Evolutionary conservation across 2,113 vertebrate species (phyloP).

Genomic region (Sitta europaea): DNA sequence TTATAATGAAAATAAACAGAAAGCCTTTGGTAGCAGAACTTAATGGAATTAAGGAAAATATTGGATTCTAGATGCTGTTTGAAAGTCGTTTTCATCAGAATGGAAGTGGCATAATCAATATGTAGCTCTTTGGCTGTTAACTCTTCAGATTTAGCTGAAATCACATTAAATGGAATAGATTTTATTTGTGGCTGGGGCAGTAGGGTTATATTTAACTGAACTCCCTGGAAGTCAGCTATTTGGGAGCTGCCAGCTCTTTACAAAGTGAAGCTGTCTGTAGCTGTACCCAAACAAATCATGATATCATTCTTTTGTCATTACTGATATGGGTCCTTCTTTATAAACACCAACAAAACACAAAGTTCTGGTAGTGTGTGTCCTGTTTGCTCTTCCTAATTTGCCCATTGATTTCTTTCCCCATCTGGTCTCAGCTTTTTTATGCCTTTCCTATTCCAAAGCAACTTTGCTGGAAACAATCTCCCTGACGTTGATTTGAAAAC

Average conservation of each 20-base stretch:
- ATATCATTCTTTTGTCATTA: neutral
- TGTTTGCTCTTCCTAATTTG: neutral
- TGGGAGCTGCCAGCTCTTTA: neutral
- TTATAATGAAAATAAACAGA: neutral
- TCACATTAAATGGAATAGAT: constrained; percentile 25
- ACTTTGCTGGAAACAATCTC: neutral
- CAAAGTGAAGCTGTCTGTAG: neutral
- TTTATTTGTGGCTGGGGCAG: neutral
- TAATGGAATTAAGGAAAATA: neutral
- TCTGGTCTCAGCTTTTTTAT: neutral
- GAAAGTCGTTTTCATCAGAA: neutral
- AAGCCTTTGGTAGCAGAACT: neutral
- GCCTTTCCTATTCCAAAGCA: neutral
- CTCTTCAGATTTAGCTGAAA: constrained; percentile 30
- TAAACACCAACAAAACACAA: neutral
- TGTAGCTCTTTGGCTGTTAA: constrained; percentile 24
- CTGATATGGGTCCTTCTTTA: neutral
- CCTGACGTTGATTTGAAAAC: neutral
- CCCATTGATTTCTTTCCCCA: neutral
- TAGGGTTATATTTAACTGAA: constrained; percentile 16
- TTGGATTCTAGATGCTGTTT: neutral
- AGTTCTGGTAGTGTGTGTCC: neutral
- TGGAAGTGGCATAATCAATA: constrained; percentile 34
- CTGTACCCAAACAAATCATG: neutral
- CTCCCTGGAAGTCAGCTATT: constrained; percentile 5